Base-by-base conservation (phyloP, 1,140 invertebrate species). In the Drosophila eugracilis region DNA sequence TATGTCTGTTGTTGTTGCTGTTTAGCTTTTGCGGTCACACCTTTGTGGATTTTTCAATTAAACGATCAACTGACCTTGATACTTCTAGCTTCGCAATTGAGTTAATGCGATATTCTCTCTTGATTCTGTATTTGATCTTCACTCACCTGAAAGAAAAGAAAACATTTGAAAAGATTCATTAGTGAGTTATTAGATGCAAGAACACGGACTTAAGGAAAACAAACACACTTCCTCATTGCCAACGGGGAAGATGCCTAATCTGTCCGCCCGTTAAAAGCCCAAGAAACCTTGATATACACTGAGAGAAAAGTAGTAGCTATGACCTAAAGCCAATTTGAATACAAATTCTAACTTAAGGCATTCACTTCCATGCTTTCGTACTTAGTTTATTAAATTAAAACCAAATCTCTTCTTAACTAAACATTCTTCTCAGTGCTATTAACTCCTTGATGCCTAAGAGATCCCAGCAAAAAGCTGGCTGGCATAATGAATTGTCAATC, bases 401-500 rank as follows among this genome's bases (percentile, higher is more conserved):
- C 1, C 6, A 5, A 7, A 28, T 4, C 5, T 28, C 2, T 28
- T 7, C 26, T 14, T 15, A 6, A 3, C n/a, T 14, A 14, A n/a
- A 36, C 10, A 39, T 59, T 60, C 28, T 3, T 19, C 7, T 4
- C 30, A 37, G 60, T 65, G 60, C 22, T 19, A 12, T 62, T 28
- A 21, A 42, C 50, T 55, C 59, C 47, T 60, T 52, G 28, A 39
- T 36, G 32, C 34, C n/a, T 17, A 34, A 32, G 32, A 30, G 47
- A 50, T 66, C 60, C 30, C 26, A 69, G 49, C 24, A 17, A 50
- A 70, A 36, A 34, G 47, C 32, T 53, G 14, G 57, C 63, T 63
- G 59, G 66, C 76, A 81, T 85, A 88, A 85, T 85, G 80, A 85
- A 88, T 85, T 88, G 80, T 77, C 80, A 85, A 88, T 88, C 80